Evolutionary conservation across 2,797 vertebrate species (phyloP).

Genomic region (Gallirallus australis): DNA sequence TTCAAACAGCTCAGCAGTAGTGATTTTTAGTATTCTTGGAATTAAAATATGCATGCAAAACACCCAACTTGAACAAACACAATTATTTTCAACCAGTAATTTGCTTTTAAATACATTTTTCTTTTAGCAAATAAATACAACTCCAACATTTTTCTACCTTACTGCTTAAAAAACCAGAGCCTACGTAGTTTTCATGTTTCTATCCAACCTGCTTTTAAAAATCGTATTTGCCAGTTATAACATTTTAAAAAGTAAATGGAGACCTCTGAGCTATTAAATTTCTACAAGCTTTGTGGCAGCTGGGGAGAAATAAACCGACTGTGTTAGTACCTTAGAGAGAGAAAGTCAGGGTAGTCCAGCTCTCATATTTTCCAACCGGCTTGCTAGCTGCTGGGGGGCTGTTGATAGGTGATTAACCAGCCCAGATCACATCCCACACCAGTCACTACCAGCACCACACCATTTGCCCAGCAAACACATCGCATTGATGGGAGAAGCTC

Average conservation of each 20-base stretch:
- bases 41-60: neutral
- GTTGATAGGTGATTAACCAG: neutral
- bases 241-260: neutral
- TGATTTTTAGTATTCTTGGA: neutral
- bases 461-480: neutral
- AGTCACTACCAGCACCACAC: too few relatives aligned
- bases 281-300: neutral
- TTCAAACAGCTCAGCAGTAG: neutral
- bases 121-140: neutral
- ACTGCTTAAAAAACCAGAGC: neutral
- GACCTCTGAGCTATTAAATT: neutral
- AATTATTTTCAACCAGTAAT: neutral
- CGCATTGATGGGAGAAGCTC: neutral
- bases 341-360: neutral
- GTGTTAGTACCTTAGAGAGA: neutral
- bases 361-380: neutral
- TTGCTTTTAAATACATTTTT: neutral
- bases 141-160: neutral
- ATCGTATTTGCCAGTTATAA: neutral
- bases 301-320: neutral
- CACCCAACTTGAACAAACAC: neutral
- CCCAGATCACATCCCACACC: neutral
- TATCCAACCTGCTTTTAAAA: neutral
- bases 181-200: accelerated
- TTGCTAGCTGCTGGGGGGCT: neutral